Evolutionary conservation across 2,888 invertebrate species (phyloP).

Genomic region (Orgyia antiqua): DNA sequence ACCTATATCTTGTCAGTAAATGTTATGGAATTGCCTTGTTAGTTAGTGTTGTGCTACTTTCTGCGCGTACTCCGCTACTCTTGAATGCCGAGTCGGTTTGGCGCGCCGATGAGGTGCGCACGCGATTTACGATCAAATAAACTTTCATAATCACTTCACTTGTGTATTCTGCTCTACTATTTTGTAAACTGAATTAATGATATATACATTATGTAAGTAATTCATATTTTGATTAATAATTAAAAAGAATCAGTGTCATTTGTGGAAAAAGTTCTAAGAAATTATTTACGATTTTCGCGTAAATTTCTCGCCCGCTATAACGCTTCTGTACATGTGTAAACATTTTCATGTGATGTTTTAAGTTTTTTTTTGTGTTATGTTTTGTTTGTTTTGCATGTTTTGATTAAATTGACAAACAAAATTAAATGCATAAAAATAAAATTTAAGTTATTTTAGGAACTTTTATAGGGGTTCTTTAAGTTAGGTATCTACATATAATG

Average conservation of each 20-base stretch:
- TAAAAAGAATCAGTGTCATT: background rate
- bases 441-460: too few relatives aligned
- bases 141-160: conserved; percentile 7
- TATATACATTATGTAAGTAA: conserved; percentile 20
- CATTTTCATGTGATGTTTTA: too few relatives aligned
- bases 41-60: conserved; percentile 19
- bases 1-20: conserved; percentile 17
- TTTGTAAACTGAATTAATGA: conserved; percentile 13
- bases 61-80: conserved; percentile 21
- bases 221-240: background rate
- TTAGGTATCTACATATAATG: too few relatives aligned
- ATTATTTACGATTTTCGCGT: background rate
- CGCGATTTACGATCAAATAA: conserved; percentile 29
- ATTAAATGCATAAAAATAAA: too few relatives aligned
- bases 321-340: too few relatives aligned
- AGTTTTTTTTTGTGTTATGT: too few relatives aligned
- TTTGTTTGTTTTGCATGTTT: too few relatives aligned
- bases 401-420: too few relatives aligned
- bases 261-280: background rate
- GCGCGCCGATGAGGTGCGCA: conserved; percentile 45
- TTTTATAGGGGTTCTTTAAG: too few relatives aligned
- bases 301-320: background rate
- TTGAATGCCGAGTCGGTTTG: conserved; percentile 36
- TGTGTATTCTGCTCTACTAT: conserved; percentile 7
- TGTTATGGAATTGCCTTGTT: too few relatives aligned